Percentiles rank a stretch among this genome's conserved stretches.
Evolutionary conservation across 2,888 invertebrate species (phyloP).

Genomic region (Drosophila nigricruria): DNA sequence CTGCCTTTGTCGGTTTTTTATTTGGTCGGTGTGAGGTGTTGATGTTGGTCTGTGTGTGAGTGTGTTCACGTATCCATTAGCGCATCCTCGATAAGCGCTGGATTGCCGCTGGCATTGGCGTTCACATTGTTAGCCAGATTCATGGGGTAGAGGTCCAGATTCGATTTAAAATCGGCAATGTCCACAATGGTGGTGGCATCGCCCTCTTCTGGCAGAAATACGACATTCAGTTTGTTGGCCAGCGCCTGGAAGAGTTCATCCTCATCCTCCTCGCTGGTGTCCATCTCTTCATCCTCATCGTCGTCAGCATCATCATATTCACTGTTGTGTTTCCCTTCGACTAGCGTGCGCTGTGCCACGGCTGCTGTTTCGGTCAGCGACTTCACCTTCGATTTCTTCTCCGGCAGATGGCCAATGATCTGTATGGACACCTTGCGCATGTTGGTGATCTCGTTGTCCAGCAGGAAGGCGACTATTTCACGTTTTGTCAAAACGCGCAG

Average conservation of each 20-base stretch:
- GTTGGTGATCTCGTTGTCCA: constrained; percentile 80
- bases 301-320: constrained; percentile 26
- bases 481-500: constrained; percentile 75
- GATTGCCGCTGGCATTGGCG: constrained; percentile 5
- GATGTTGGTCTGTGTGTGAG: too few relatives aligned
- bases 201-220: constrained; percentile 74
- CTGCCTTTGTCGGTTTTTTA: not conserved
- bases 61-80: constrained; percentile 44
- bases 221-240: constrained; percentile 74
- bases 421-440: constrained; percentile 84
- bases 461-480: constrained; percentile 81
- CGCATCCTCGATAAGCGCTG: constrained; percentile 35
- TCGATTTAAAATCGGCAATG: constrained; percentile 80
- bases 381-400: not conserved
- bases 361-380: not conserved
- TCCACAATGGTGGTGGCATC: constrained; percentile 78
- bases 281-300: constrained; percentile 12
- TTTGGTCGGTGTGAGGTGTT: not conserved
- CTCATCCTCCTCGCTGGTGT: constrained; percentile 34
- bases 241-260: constrained; percentile 69
- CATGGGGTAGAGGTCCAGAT: constrained; percentile 79
- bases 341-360: not conserved
- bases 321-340: not conserved
- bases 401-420: constrained; percentile 75
- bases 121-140: constrained; percentile 68